These are phyloP conservation scores for Carassius carassius DNA, from an alignment of 2,113 vertebrate genomes.

Conservation along the genomic window DNA sequence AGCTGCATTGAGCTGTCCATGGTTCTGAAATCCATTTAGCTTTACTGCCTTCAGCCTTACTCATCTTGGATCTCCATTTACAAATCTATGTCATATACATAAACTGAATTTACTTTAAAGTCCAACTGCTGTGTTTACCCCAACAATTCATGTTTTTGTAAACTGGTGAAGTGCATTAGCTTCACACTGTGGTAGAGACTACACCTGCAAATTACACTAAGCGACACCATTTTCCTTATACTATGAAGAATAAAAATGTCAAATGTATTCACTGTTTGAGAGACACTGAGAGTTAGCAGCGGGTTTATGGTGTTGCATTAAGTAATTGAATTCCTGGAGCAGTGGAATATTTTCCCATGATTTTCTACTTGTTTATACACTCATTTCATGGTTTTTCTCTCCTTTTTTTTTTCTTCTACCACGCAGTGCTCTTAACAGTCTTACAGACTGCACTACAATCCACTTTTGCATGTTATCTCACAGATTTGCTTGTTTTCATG, in stretches of 20 bases:
- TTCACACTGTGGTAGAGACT: not conserved
- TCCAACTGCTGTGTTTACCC: not conserved
- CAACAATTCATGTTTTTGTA: not conserved
- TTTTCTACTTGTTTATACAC: not conserved
- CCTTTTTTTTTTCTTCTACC: not conserved
- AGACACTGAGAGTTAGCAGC: slow-evolving; percentile 7
- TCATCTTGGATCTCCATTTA: not conserved
- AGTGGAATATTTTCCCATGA: slow-evolving; percentile 2
- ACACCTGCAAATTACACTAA: not conserved
- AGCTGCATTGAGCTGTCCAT: slow-evolving; percentile 30
- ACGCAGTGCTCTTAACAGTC: not conserved
- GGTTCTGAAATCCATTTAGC: slow-evolving; percentile 32
- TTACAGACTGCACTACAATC: not conserved
- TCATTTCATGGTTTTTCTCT: not conserved
- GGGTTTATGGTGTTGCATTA: slow-evolving; percentile 14
- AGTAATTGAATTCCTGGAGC: slow-evolving; percentile 33
- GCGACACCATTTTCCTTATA: not conserved
- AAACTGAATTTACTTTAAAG: slow-evolving; percentile 2
- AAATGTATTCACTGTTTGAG: slow-evolving; percentile 8
- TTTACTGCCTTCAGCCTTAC: not conserved
- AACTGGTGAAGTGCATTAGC: not conserved
- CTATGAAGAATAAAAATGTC: slow-evolving; percentile 1
- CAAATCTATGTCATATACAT: not conserved
- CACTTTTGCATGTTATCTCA: not conserved
- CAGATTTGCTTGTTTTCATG: slow-evolving; percentile 2